Base-by-base conservation (phyloP, 2,113 vertebrate species). In the Anarhynchus alexandrinus region DNA sequence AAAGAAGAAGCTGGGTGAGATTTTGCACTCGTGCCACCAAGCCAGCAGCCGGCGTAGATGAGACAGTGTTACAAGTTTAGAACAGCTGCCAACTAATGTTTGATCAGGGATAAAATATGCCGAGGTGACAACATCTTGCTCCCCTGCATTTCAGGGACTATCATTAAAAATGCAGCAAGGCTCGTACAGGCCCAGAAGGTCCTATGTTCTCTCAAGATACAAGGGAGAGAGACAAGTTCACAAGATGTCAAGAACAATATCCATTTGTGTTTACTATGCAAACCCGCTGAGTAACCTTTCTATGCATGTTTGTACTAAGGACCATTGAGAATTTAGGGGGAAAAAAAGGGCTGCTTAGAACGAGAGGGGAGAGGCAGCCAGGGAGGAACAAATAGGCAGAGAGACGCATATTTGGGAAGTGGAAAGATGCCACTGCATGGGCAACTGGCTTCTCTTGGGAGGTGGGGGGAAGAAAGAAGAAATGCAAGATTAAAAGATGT, bases 31-130 rank as follows among this genome's bases (percentile, higher is more conserved):
- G 95, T 96, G 96, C 97, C 97, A 98, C 98, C 81, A 96, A 98
- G 97, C 96, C 97, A 86, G 92, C 97, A 96, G 85, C 98, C 82
- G 5, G 97, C 96, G 94, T 98, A 97, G 98, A 98, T 97, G 98
- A 99, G 99, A 98, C 98, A 98, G 98, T 18, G 38, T 98, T 99
- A 99, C 98, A 98, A 98, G 98, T 98, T 98, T 98, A 97, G 97
- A 98, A 98, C 98, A 98, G 99, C 98, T 98, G 98, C 98, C 98
- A 98, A 98, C 98, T 98, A 98, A 98, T 99, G 99, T 99, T 99
- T 99, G 98, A 99, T 99, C 98, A 98, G 98, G 99, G 98, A 98
- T 99, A 98, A 99, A 99, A 99, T 99, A 99, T 98, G 98, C 98
- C 96, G 94, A 99, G 98, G 99, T 98, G 99, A 99, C 99, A 99